Evolutionary conservation across 2,797 vertebrate species (phyloP).

Genomic region (Hippopotamyrus pictus): DNA sequence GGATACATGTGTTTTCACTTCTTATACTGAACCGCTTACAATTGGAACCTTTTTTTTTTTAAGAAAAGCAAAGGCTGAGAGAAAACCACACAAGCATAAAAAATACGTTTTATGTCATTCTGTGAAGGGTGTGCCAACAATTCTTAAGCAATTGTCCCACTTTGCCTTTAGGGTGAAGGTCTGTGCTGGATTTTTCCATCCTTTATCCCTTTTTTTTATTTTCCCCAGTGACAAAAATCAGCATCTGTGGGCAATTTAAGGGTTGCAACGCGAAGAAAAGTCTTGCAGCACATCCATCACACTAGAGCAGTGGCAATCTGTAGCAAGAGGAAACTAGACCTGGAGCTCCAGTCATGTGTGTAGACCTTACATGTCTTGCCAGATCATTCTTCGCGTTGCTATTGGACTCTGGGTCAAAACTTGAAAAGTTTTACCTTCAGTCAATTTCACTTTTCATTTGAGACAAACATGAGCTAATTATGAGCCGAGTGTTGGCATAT

Average conservation of each 20-base stretch:
- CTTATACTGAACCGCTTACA: constrained; percentile 2
- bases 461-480: constrained; percentile 9
- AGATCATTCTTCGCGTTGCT: constrained; percentile 1
- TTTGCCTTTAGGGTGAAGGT: constrained; percentile 51
- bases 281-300: constrained; percentile 40
- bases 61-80: neutral
- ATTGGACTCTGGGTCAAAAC: neutral
- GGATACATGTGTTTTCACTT: constrained; percentile 36
- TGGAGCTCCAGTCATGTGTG: constrained; percentile 13
- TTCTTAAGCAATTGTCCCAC: constrained; percentile 43
- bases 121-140: constrained; percentile 47
- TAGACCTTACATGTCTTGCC: constrained; percentile 48
- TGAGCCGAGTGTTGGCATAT: neutral
- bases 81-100: constrained; percentile 29
- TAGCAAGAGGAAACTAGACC: constrained; percentile 47
- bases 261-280: constrained; percentile 12
- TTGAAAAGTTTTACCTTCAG: constrained; percentile 1
- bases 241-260: constrained; percentile 58
- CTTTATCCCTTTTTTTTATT: constrained; percentile 47
- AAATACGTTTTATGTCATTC: constrained; percentile 40
- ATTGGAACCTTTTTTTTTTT: neutral
- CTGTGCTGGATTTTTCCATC: constrained; percentile 48
- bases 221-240: constrained; percentile 48
- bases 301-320: constrained; percentile 42
- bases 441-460: neutral